Evolutionary conservation across 2,113 vertebrate genomes (phyloP).

Genomic region (Phainopepla nitens): DNA sequence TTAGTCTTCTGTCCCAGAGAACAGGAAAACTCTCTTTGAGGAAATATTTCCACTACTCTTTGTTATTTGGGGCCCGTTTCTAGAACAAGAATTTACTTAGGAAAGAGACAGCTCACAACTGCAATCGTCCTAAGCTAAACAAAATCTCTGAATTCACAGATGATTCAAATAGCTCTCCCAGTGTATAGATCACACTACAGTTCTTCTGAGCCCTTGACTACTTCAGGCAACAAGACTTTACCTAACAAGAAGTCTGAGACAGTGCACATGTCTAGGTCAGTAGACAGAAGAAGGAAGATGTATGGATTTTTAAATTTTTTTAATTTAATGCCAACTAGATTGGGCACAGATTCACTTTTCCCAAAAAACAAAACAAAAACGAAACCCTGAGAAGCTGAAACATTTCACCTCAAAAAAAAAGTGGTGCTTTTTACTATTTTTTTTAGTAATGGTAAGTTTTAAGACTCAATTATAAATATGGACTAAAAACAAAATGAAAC

Average conservation of each 20-base stretch:
- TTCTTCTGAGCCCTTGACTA: background rate
- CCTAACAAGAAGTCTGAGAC: background rate
- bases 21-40: background rate
- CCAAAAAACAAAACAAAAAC: background rate
- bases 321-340: background rate
- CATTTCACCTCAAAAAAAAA: background rate
- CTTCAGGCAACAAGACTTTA: background rate
- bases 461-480: background rate
- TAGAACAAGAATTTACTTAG: background rate
- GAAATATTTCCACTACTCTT: background rate
- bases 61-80: accelerated
- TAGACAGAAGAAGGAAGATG: background rate
- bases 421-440: background rate
- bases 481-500: background rate
- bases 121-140: background rate
- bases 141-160: background rate
- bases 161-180: background rate
- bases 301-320: background rate
- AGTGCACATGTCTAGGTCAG: background rate
- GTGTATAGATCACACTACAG: background rate
- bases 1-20: background rate
- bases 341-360: background rate
- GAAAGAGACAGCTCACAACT: background rate
- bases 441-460: background rate
- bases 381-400: background rate